Conservation (phyloP, 2,797 vertebrate genomes). For the Threskiornis aethiopicus region DNA sequence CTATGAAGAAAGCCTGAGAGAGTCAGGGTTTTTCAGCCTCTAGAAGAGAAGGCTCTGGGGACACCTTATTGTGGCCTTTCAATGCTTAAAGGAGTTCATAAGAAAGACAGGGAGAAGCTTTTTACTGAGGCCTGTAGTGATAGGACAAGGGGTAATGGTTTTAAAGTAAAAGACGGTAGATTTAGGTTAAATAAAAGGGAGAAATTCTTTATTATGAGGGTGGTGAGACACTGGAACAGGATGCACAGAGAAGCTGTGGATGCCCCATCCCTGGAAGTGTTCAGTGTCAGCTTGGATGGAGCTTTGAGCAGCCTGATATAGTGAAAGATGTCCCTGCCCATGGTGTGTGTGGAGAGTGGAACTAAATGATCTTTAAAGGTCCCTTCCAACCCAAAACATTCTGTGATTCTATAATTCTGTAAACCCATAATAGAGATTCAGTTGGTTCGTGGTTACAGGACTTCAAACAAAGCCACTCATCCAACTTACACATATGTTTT, state of each 20-base stretch:
- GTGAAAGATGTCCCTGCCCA: neutral
- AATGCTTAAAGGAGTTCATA: neutral
- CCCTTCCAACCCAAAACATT: neutral
- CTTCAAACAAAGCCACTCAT: neutral
- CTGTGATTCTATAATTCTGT: neutral
- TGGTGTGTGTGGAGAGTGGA: fast-evolving
- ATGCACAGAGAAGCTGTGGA: neutral
- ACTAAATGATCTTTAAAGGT: neutral
- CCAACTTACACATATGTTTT: neutral
- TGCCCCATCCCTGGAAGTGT: neutral
- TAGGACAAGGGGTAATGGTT: neutral
- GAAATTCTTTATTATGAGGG: neutral
- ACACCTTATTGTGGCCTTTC: neutral
- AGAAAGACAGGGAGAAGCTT: neutral
- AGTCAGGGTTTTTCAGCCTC: neutral
- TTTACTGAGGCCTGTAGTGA: neutral
- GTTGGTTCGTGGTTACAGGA: neutral
- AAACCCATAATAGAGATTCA: neutral
- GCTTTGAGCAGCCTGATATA: neutral
- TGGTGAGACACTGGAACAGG: neutral
- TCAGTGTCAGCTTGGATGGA: neutral
- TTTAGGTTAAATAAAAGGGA: neutral
- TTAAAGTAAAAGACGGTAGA: neutral
- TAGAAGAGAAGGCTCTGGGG: neutral
- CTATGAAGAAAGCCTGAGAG: neutral